Percentiles rank a stretch among this genome's conserved stretches.
Evolutionary conservation across 2,113 vertebrate species (phyloP).

Genomic region (Brachionichthys hirsutus): DNA sequence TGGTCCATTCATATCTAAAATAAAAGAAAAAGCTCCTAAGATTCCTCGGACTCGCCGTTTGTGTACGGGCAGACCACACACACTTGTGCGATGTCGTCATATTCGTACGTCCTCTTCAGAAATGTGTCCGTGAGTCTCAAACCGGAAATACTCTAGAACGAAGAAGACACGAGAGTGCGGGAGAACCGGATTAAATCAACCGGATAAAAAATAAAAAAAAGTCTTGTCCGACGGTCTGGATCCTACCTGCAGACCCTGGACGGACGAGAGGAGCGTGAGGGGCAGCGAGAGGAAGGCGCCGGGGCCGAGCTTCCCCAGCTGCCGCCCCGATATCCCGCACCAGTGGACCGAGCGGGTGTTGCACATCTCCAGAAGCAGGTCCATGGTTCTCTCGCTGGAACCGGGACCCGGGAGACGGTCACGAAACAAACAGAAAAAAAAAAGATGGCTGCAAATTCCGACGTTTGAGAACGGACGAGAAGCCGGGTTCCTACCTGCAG

Average conservation of each 20-base stretch:
- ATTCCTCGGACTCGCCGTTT: slow-evolving; percentile 76
- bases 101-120: slow-evolving; percentile 97
- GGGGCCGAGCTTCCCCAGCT: slow-evolving; percentile 91
- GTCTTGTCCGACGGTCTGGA: no score
- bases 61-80: slow-evolving; percentile 90
- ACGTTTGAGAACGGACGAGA: neutral
- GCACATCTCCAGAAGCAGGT: slow-evolving; percentile 95
- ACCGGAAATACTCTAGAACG: slow-evolving; percentile 90
- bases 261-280: slow-evolving; percentile 88
- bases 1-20: slow-evolving; percentile 70
- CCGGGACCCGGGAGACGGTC: neutral
- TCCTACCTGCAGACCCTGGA: slow-evolving; percentile 92
- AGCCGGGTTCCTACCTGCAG: slow-evolving; percentile 84
- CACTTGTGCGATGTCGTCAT: slow-evolving; percentile 97
- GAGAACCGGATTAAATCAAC: neutral
- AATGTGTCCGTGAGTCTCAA: slow-evolving; percentile 94
- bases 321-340: slow-evolving; percentile 94
- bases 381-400: slow-evolving; percentile 98
- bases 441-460: no score
- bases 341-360: slow-evolving; percentile 94
- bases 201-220: no score
- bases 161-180: neutral
- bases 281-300: slow-evolving; percentile 89
- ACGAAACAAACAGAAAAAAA: no score
- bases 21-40: slow-evolving; percentile 29